These are phyloP conservation scores for Ryuthela nishihirai DNA, from an alignment of 2,888 invertebrate species.

Conservation along the genomic window DNA sequence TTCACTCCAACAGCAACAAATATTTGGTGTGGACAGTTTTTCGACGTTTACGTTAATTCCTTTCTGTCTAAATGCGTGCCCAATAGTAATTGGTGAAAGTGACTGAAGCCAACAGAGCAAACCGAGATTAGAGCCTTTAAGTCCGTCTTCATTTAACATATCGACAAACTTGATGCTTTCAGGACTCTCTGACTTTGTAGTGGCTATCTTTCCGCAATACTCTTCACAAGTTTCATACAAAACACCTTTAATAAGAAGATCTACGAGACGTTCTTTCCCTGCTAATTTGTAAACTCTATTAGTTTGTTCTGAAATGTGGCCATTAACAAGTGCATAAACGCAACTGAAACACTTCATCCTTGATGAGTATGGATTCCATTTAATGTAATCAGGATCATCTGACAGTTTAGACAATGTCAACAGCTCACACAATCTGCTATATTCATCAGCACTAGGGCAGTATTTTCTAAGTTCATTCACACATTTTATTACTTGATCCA, in stretches of 20 bases:
- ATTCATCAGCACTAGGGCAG: constrained; percentile 4
- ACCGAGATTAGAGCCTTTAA: background rate
- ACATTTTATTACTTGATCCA: too few species aligned
- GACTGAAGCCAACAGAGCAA: constrained; percentile 9
- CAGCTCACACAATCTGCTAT: constrained; percentile 5
- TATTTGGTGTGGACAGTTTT: background rate
- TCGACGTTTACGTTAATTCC: constrained; percentile 1
- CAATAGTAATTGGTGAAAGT: background rate
- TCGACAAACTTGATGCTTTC: background rate
- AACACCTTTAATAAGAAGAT: constrained; percentile 11
- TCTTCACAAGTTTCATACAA: constrained; percentile 12
- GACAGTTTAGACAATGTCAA: background rate
- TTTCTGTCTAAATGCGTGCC: background rate
- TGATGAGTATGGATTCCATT: constrained; percentile 13
- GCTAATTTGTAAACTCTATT: background rate
- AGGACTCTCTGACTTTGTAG: background rate
- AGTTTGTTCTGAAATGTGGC: background rate
- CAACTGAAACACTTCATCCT: constrained; percentile 6
- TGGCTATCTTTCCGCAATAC: background rate
- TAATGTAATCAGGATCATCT: constrained; percentile 1
- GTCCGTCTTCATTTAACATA: background rate
- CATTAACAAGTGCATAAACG: background rate
- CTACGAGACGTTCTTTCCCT: background rate
- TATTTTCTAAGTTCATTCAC: constrained; percentile 4
- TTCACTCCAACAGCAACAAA: background rate